Evolutionary conservation across 2,888 invertebrate species (phyloP), one percentile per base, ranked within the genome.

Genomic region (Andrena hattorfiana): DNA sequence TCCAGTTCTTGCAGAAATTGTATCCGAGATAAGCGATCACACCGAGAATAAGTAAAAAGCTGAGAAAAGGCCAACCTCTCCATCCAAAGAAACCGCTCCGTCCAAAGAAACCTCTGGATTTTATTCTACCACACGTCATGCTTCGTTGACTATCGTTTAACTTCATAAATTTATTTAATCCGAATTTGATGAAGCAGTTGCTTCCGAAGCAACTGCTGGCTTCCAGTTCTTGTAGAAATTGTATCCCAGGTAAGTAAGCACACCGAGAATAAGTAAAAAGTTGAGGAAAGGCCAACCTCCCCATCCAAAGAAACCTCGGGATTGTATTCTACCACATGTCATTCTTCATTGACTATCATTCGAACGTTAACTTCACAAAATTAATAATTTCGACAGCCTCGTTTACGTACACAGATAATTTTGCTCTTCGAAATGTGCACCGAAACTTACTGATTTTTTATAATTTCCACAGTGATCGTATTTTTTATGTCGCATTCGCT

Each of bases 1-100:
- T 62, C 72, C 70, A 79, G 35, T 84, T 87, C 49, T 89, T 66
- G 72, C 81, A 91, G 10, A 83, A 20, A 69, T 67, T 73, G 56
- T 56, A 82, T 78, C 80, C 89, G 4, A 91, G 72, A 78, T 89
- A 92, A 54, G 42, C 77, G n/a, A 91, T 81, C 30, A 62, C 85
- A 7, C 51, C 75, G 0, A 87, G 49, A 32, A 90, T 48, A n/a
- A 92, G 69, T 10, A 92, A 48, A 48, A 91, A 90, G 78, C 81
- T 92, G 69, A 92, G 32, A 35, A 92, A 90, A 1, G 88, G 49
- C 92, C 92, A 92, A 23, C 90, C 90, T 4, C 28, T 51, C 92
- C 92, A 92, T 4, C 51, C 78, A 62, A 92, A 1, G 7, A 86
- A 92, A 26, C 90, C 90, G 4, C 28, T 51, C 92, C 92, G 92